phyloP scores from a whole-genome alignment of 2,113 vertebrate genomes.

The Condylura cristata region DNA sequence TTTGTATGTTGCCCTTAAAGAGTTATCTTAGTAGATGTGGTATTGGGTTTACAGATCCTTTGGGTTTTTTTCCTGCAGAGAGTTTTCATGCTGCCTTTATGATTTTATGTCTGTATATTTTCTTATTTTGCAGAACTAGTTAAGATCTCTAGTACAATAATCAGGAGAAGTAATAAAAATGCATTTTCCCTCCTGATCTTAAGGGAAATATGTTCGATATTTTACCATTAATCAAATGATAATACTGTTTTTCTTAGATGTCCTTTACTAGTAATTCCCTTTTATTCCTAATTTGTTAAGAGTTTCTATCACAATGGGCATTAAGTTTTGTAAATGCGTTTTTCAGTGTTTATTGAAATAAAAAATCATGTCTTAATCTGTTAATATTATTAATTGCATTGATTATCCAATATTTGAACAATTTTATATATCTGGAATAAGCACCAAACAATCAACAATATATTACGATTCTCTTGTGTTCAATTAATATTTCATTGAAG shows the following conservation, averaged over 20 bases:
- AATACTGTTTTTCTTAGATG: not conserved
- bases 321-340: too few species aligned
- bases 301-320: too few species aligned
- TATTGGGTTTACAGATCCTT: not conserved
- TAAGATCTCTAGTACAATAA: not conserved
- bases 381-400: conserved; percentile 17
- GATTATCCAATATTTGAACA: not conserved
- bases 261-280: not conserved
- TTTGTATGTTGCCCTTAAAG: not conserved
- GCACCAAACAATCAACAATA: not conserved
- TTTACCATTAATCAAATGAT: not conserved
- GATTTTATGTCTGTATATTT: not conserved
- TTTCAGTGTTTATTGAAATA: not conserved
- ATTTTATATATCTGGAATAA: conserved; percentile 5
- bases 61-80: not conserved
- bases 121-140: not conserved
- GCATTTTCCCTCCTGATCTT: not conserved
- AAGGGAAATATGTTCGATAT: not conserved
- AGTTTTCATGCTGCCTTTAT: conserved; percentile 16
- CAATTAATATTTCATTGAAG: conserved; percentile 1
- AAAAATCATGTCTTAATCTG: not conserved
- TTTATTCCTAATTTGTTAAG: too few species aligned
- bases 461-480: conserved; percentile 7
- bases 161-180: not conserved
- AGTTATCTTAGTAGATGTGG: not conserved